phyloP scores from a whole-genome alignment of 2,113 vertebrate genomes.

The Gobius niger region DNA sequence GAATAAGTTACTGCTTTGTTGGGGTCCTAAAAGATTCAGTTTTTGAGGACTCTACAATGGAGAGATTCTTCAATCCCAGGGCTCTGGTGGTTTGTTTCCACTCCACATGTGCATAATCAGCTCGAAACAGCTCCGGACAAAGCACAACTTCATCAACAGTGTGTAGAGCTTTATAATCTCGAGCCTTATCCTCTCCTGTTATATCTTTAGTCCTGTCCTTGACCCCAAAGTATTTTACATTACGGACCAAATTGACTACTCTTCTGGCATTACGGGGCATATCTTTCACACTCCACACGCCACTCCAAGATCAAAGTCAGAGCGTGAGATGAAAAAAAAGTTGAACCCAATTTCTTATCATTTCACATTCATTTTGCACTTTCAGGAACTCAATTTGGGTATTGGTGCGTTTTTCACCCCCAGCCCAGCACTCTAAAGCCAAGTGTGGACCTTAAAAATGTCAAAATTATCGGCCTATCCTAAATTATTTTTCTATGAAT shows the following conservation, averaged over 20 bases:
- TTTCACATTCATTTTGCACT: not conserved
- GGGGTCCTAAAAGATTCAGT: too few species aligned
- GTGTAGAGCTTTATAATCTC: too few species aligned
- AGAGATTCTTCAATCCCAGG: too few species aligned
- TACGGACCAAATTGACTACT: not conserved
- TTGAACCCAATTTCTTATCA: not conserved
- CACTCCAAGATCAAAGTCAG: not conserved
- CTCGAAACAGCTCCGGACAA: too few species aligned
- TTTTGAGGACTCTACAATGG: too few species aligned
- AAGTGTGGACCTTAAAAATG: conserved; percentile 6
- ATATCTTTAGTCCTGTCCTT: conserved; percentile 17
- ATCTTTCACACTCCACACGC: not conserved
- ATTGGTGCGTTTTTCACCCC: conserved; percentile 3
- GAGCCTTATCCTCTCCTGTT: not conserved
- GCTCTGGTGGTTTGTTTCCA: too few species aligned
- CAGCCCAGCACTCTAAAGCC: not conserved
- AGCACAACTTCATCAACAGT: too few species aligned
- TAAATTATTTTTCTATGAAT: conserved; percentile 9
- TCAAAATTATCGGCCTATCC: conserved; percentile 19
- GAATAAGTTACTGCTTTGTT: too few species aligned
- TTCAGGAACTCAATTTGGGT: not conserved
- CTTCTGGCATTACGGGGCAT: not conserved
- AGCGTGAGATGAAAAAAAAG: conserved; percentile 8
- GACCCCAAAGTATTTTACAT: conserved; percentile 8
- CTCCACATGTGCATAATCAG: too few species aligned